These are phyloP conservation scores for Ailurus styani DNA, from an alignment of 2,113 vertebrate genomes.

Conservation along the genomic window DNA sequence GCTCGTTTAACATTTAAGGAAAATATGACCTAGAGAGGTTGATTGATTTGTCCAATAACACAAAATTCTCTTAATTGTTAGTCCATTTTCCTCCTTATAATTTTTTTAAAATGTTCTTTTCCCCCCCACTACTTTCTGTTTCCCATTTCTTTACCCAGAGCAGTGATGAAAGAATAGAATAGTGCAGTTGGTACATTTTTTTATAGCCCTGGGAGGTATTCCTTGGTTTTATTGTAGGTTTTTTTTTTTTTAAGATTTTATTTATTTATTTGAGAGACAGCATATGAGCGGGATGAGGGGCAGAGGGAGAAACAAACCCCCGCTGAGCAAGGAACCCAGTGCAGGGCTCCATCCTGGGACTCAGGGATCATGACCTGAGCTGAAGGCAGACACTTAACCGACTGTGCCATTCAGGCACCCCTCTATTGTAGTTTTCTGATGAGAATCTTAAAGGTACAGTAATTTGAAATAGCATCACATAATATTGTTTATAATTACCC, in stretches of 20 bases:
- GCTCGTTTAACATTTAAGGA: conserved; percentile 17
- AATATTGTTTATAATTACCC: not conserved
- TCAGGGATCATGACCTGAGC: no score
- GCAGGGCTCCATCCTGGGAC: no score
- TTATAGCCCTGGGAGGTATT: not conserved
- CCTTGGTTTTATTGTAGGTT: not conserved
- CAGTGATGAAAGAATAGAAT: not conserved
- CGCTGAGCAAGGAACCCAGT: no score
- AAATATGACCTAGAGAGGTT: not conserved
- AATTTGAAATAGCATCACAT: not conserved
- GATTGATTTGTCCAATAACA: not conserved
- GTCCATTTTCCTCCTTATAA: not conserved
- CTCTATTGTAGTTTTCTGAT: not conserved
- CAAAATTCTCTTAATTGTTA: not conserved
- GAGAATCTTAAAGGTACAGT: not conserved
- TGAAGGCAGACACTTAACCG: no score
- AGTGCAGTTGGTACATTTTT: not conserved
- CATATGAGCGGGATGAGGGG: no score
- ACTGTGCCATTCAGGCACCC: no score
- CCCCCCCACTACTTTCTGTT: not conserved
- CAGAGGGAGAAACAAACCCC: no score
- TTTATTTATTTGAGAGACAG: no score
- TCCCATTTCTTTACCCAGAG: not conserved
- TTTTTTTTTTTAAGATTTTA: not conserved
- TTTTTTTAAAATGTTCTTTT: not conserved